A percentile compares a stretch with the other conserved stretches of the same genome.
These are phyloP conservation scores for Notamacropus eugenii DNA, from an alignment of 2,797 vertebrate species.

Conservation along the genomic window DNA sequence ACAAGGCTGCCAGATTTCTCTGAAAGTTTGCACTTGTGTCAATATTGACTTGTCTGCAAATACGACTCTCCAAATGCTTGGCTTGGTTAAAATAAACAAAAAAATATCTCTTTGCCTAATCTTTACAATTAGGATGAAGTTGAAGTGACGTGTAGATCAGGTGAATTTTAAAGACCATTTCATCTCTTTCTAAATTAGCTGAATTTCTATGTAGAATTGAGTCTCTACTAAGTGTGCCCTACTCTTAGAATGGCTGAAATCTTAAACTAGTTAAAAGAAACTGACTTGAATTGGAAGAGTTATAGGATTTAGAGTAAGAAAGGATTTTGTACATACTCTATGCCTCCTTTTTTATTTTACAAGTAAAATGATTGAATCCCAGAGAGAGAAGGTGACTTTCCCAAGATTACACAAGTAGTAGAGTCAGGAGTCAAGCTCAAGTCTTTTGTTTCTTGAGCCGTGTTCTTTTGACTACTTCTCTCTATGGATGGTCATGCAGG, in stretches of 20 bases:
- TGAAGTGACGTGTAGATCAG: neutral
- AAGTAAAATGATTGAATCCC: neutral
- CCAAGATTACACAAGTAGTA: neutral
- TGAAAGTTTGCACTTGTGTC: neutral
- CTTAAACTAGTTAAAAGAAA: neutral
- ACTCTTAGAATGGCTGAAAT: neutral
- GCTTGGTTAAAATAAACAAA: neutral
- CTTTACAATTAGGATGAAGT: neutral
- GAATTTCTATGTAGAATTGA: no score
- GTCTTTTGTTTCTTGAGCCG: neutral
- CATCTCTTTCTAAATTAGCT: neutral
- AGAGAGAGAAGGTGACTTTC: neutral
- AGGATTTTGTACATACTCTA: neutral
- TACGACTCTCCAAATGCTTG: neutral
- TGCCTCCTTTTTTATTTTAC: neutral
- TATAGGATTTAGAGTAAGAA: neutral
- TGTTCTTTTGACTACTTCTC: neutral
- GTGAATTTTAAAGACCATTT: neutral
- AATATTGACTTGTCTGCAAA: constrained; percentile 34
- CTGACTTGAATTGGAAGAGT: neutral
- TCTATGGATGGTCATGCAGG: neutral
- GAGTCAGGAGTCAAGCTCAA: neutral
- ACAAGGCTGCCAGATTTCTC: constrained; percentile 29
- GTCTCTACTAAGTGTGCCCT: neutral
- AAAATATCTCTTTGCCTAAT: neutral